Conservation (phyloP, 2,888 invertebrate species). For the Thecophora atra region DNA sequence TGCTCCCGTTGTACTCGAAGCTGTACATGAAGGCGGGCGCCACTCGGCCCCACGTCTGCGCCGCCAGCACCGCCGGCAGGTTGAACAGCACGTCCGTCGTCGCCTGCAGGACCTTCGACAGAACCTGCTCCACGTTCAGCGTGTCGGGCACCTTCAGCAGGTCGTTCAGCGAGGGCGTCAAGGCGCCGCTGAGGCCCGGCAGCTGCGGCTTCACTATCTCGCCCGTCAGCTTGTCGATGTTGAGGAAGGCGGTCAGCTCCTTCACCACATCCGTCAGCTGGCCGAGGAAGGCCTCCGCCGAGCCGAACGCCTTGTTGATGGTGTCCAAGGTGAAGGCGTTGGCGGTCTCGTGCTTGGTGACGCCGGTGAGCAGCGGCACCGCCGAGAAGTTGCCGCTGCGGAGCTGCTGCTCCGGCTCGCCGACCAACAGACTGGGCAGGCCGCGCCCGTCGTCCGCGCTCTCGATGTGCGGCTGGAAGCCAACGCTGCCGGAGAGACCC, state of each 20-base stretch:
- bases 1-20: conserved; percentile 76
- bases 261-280: conserved; percentile 54
- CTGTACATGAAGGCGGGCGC: conserved; percentile 77
- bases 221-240: conserved; percentile 57
- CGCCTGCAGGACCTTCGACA: conserved; percentile 60
- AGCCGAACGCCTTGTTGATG: conserved; percentile 57
- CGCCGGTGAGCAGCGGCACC: conserved; percentile 77
- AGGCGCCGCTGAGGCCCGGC: conserved; percentile 52
- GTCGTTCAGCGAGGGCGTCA: conserved; percentile 57
- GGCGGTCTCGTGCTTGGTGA: conserved; percentile 76
- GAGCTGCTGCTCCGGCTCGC: conserved; percentile 72
- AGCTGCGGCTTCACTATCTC: conserved; percentile 54
- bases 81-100: conserved; percentile 80
- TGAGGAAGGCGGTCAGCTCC: conserved; percentile 55
- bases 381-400: conserved; percentile 69
- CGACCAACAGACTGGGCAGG: conserved; percentile 74
- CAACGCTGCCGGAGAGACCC: conserved; percentile 71
- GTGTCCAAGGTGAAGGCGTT: conserved; percentile 56
- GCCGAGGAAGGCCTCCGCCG: conserved; percentile 57
- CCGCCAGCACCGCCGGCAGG: conserved; percentile 78
- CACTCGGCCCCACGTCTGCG: conserved; percentile 74
- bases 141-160: conserved; percentile 58
- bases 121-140: conserved; percentile 54
- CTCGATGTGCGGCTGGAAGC: conserved; percentile 76
- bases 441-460: conserved; percentile 73